These are phyloP conservation scores for Leptobrachium ailaonicum DNA, from an alignment of 2,113 vertebrate genomes.

Conservation along the genomic window DNA sequence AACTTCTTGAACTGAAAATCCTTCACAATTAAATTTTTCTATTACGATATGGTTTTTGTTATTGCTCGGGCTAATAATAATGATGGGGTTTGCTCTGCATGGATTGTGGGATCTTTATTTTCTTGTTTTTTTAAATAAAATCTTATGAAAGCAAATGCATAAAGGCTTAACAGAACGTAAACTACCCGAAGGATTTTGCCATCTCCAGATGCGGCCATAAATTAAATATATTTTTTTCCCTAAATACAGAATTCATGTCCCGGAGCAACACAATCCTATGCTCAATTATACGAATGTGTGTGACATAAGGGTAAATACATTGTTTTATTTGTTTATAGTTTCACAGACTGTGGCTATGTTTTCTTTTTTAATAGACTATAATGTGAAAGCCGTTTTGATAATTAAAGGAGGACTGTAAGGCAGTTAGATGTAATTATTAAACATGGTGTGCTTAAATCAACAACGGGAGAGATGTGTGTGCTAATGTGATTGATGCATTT, in stretches of 20 bases:
- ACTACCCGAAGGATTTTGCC: neutral
- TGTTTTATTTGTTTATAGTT: neutral
- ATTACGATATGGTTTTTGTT: neutral
- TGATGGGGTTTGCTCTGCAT: neutral
- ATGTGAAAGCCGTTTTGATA: neutral
- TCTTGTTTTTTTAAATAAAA: neutral
- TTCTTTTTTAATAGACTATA: neutral
- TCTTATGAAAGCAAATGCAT: neutral
- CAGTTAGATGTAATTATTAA: too few relatives aligned
- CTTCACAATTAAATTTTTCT: neutral
- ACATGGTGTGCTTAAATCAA: too few relatives aligned
- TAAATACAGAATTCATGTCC: neutral
- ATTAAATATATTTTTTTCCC: neutral
- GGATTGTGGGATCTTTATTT: neutral
- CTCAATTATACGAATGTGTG: neutral
- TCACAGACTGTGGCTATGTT: neutral
- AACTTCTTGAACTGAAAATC: neutral
- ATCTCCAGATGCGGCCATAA: neutral
- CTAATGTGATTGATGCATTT: too few relatives aligned
- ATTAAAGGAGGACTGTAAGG: too few relatives aligned
- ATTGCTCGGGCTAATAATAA: neutral
- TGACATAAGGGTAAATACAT: neutral
- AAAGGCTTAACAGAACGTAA: neutral
- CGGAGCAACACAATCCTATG: neutral
- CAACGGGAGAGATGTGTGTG: too few relatives aligned